Evolutionary conservation across 2,888 invertebrate genomes (phyloP), one percentile per base, ranked within the genome.

Genomic region (Myathropa florea): DNA sequence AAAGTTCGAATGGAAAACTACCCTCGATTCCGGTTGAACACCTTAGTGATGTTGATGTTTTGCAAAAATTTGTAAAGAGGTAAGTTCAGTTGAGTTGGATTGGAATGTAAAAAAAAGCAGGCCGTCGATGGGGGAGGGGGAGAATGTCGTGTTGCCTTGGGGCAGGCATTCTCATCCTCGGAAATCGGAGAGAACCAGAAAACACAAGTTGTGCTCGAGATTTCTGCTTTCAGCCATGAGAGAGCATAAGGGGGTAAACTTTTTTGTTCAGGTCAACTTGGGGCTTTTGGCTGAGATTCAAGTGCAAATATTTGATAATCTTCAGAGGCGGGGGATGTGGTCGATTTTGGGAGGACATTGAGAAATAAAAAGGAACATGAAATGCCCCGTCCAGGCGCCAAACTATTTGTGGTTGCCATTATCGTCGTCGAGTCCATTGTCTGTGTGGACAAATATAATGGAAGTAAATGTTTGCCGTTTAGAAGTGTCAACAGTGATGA

Each of bases 41-140:
- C 85, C 90, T 93, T 46, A 92, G 92, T 89, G 93, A 93, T 90
- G 91, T 91, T 75, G 97, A 98, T 89, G 95, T 98, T 0, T 93
- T 98, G 72, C 96, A 96, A 90, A 96, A 98, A 88, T 98, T 97
- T 90, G 94, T 98, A 81, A 96, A 95, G 91, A 94, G 97, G 97
- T 93, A 88, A 86, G 78, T 89, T 90, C 89, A 26, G 26, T 70
- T 14, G 28, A 53, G 33, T 70, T 14, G 46, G 23, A 59, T 65
- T 75, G 71, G 36, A 67, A 46, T 61, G 70, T 3, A 33, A 39
- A 60, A 60, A 59, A 4, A 9, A 23, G 39, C 14, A 39, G 39
- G 23, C 18, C 18, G 46, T 3, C 46, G 14, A 23, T 21, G 23
- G 21, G 26, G 10, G 33, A 36, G 30, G 23, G 12, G 23, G 21